Percentiles rank a stretch among this genome's conserved stretches.
These are phyloP conservation scores for Ormia ochracea DNA, from an alignment of 2,888 invertebrate genomes.

Conservation along the genomic window DNA sequence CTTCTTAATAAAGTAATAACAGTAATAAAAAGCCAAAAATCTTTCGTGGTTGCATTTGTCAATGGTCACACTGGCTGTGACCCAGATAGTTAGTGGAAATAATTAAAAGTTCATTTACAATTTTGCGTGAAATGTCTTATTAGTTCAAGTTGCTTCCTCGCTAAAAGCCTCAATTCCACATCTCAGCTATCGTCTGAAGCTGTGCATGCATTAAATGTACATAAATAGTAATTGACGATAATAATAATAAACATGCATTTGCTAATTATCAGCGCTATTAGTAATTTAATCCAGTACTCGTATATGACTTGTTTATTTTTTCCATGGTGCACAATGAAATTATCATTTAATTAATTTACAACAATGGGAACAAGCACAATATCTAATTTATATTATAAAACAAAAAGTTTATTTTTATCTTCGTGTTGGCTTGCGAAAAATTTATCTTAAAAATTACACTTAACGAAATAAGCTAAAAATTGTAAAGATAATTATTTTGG, in stretches of 20 bases:
- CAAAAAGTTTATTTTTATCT: not conserved
- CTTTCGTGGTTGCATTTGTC: too few relatives aligned
- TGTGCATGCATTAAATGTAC: not conserved
- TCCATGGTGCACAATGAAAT: conserved; percentile 18
- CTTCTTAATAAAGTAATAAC: too few relatives aligned
- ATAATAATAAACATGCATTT: conserved; percentile 50
- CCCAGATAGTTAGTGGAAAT: not conserved
- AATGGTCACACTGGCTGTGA: too few relatives aligned
- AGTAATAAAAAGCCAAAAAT: too few relatives aligned
- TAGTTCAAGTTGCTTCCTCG: not conserved
- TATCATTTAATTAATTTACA: conserved; percentile 47
- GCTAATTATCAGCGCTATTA: conserved; percentile 50
- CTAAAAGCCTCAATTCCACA: not conserved
- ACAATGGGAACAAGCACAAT: conserved; percentile 10
- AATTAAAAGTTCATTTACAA: not conserved
- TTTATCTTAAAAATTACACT: not conserved
- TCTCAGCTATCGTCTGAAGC: not conserved
- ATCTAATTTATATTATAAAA: not conserved
- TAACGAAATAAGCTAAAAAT: not conserved
- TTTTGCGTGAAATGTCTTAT: not conserved
- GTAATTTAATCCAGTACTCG: conserved; percentile 41
- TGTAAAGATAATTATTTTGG: too few relatives aligned
- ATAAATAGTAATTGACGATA: conserved; percentile 4
- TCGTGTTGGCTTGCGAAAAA: not conserved
- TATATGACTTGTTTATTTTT: conserved; percentile 10